A percentile compares a stretch with the other conserved stretches of the same genome.
Evolutionary conservation across 37 sponge, comb jelly and placozoan genomes (phyloP).

Genomic region (Petrosia ficiformis): DNA sequence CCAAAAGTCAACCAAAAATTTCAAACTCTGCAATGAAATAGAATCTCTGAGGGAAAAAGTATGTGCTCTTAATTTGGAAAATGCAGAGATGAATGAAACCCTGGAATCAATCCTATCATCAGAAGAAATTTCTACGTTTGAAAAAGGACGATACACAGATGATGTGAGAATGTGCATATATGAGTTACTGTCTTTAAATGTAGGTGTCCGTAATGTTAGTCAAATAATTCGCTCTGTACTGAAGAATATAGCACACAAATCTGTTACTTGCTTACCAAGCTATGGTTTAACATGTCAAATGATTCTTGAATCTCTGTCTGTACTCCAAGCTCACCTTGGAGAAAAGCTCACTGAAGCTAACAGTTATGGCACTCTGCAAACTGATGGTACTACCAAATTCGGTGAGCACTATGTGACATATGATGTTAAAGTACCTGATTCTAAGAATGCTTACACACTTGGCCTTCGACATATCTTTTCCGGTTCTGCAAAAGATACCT

Average conservation of each 20-base stretch:
- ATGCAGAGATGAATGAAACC: slow-evolving; percentile 1
- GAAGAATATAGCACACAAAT: background rate
- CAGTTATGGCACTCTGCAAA: background rate
- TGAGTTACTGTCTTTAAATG: too few species aligned
- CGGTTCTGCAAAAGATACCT: slow-evolving; percentile 24
- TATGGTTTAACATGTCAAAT: too few species aligned
- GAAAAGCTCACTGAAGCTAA: background rate
- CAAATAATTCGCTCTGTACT: background rate
- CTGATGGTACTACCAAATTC: background rate
- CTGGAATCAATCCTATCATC: background rate
- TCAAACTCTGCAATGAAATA: background rate
- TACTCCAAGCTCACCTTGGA: background rate
- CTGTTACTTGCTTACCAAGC: background rate
- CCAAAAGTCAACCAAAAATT: background rate
- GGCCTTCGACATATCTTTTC: slow-evolving; percentile 35
- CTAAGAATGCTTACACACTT: slow-evolving; percentile 2
- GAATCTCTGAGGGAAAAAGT: background rate
- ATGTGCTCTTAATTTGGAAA: background rate
- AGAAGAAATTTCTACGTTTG: too few species aligned
- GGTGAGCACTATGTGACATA: background rate
- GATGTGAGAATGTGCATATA: too few species aligned
- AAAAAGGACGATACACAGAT: too few species aligned
- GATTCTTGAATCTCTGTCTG: too few species aligned
- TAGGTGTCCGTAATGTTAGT: background rate
- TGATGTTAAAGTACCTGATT: background rate